Base-by-base conservation (phyloP, 2,797 vertebrate species). In the Hemitrygon akajei region DNA sequence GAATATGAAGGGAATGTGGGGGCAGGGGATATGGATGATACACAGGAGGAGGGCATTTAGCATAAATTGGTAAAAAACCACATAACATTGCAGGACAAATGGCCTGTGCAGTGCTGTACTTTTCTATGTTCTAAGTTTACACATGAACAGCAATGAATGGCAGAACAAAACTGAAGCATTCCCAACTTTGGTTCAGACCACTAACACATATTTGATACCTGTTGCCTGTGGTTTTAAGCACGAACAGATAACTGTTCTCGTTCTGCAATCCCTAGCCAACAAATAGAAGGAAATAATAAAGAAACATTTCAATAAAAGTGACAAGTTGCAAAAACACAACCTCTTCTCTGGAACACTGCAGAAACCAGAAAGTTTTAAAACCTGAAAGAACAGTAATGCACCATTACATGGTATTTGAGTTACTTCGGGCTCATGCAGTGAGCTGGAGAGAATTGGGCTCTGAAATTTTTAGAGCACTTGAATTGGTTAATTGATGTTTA, bases 191-290 rank as follows among this genome's bases (percentile, higher is more conserved):
- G 7, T 91, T n/a, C 7, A 92, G 27, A 7, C 10, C 34, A 91
- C 69, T 71, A 37, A 69, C 34, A 69, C 14, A 69, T 2, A 75
- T 75, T 56, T 75, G 37, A 56, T 69, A 92, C 14, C 20, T 92
- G 69, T 30, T 75, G 69, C 37, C 11, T 56, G 91, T 56, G 86
- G 58, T 89, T 89, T 89, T 58, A n/a, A 75, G 75, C 22, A 75
- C 75, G 69, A 92, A 22, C 11, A 47, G 20, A 56, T 11, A 56
- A 75, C 34, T 16, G 91, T 56, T 25, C 27, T 92, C 22, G 7
- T 91, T 91, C 91, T 75, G 66, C 69, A 47, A 75, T 92, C 40
- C 37, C n/a, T 25, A 92, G 37, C 37, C 37, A 75, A 69, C 91
- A 91, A 91, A 40, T 56, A 40, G 40, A 30, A 40, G 22, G n/a